Conservation (phyloP, 2,113 vertebrate genomes). For the Callospermophilus lateralis region DNA sequence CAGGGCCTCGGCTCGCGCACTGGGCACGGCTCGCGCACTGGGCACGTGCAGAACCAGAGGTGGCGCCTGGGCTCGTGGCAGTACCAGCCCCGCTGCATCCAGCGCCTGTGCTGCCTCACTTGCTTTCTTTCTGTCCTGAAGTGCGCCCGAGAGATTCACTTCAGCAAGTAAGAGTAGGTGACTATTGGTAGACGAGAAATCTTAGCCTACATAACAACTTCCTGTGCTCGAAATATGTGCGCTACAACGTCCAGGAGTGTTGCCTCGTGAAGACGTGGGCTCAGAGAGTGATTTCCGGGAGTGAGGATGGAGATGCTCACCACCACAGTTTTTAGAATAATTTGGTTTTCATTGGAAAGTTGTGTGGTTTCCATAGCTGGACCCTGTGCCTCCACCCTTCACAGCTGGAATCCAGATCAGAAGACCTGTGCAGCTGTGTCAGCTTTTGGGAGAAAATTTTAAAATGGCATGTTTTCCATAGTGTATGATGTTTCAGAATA, state of each 20-base stretch:
- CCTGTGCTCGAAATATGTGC: background rate
- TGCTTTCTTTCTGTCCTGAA: background rate
- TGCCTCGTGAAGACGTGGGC: constrained; percentile 53
- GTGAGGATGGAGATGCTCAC: background rate
- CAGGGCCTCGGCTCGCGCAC: background rate
- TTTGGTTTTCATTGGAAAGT: constrained; percentile 70
- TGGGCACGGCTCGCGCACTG: background rate
- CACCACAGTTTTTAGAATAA: constrained; percentile 41
- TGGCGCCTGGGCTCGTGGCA: background rate
- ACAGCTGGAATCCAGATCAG: constrained; percentile 58
- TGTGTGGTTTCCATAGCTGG: constrained; percentile 56
- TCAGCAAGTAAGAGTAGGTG: background rate
- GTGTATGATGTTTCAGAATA: background rate
- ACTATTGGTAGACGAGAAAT: background rate
- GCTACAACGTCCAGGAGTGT: background rate
- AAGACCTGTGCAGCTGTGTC: constrained; percentile 71
- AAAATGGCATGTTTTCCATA: background rate
- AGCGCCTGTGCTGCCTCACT: rapidly evolving
- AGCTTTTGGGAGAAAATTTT: constrained; percentile 7
- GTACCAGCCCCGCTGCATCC: background rate
- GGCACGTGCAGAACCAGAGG: background rate
- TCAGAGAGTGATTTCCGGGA: background rate
- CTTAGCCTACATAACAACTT: background rate
- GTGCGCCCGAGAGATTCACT: background rate
- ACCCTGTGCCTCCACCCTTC: constrained; percentile 65